Evolutionary conservation across 2,113 vertebrate genomes (phyloP), one percentile per base, ranked within the genome.

Genomic region (Elanoides forficatus): DNA sequence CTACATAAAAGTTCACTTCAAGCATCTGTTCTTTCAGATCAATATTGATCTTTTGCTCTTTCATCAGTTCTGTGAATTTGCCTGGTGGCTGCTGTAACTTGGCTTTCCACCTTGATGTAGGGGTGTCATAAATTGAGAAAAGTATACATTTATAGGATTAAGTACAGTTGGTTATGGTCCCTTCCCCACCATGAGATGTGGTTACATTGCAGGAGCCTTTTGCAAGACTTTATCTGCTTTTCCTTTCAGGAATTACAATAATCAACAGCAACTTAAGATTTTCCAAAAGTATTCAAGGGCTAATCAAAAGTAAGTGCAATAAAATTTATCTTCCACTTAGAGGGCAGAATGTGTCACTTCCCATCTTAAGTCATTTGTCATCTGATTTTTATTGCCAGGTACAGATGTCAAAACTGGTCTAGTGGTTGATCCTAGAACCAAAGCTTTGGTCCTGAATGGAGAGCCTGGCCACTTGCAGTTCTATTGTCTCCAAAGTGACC

Each of bases 391-490:
- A 21, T 65, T 71, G 98, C 26, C 95, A 99, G 99, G 99, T 56
- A 97, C 97, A 11, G 67, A 86, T 32, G 66, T 99, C 79, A 97
- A 84, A 84, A 99, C 99, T 2, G 99, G 99, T 82, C 93, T 99
- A 90, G 98, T 98, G 93, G 95, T 99, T 87, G 99, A 99, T 95
- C 99, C 99, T 30, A 99, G 98, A 97, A 99, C 98, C 81, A 99
- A 98, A 97, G 98, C 99, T 82, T 95, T 99, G 97, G 99, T 99
- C 87, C 97, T 99, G 83, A 99, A 99, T 30, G 99, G 99, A 38
- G 99, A 99, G 92, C 99, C 99, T 4, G 99, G 99, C n/a, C 99
- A 99, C 89, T 95, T 99, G 91, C 99, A 99, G 97, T 99, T 99
- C 96, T 99, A 99, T 88, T 99, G 98, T 42, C 98, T 99, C 40